Evolutionary conservation across 1,140 invertebrate genomes (phyloP), one percentile per base, ranked within the genome.

Genomic region (Helicorthomorpha holstii): DNA sequence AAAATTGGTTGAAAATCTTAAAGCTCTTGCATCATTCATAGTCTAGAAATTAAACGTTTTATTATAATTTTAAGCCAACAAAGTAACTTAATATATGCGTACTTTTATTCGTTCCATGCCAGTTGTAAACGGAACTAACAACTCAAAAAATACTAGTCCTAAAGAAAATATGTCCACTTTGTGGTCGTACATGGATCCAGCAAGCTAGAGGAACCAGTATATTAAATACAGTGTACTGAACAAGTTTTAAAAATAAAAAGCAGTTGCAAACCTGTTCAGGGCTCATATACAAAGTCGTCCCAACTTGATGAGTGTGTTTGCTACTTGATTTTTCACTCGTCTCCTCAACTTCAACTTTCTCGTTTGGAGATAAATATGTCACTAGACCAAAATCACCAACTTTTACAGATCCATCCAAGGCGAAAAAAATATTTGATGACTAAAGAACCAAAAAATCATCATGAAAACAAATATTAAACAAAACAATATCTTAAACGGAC

Each of bases 101-200:
- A 65, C 65, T 26, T 55, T 56, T 27, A 84, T 71, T 48, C 90
- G 73, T 70, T 97, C 92, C 77, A 91, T 86, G 66, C 88, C 81
- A 0, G 94, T 97, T 2, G 66, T 67, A 67, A 97, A 96, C 26
- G 89, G 83, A 52, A 81, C 79, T 21, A 94, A 70, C 42, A 98
- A 67, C 68, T 98, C 94, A 65, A 92, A 90, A 44, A 96, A 75
- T 53, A 98, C 93, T 45, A 98, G 72, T 1, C 93, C 94, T 51
- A 97, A 68, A 0, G 92, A 90, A 70, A 88, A 98, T 52, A 98
- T 95, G 64, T 98, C 94, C 27, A 97, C 90, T 72, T 96, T 97
- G 61, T 87, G 85, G 63, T 84, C 83, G 65, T 97, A 96, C 41
- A 29, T 38, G 4, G 4, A 10, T 4, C 4, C 4, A 7, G 44